phyloP scores from a whole-genome alignment of 2,888 invertebrate species.

The Microplitis deprimator region DNA sequence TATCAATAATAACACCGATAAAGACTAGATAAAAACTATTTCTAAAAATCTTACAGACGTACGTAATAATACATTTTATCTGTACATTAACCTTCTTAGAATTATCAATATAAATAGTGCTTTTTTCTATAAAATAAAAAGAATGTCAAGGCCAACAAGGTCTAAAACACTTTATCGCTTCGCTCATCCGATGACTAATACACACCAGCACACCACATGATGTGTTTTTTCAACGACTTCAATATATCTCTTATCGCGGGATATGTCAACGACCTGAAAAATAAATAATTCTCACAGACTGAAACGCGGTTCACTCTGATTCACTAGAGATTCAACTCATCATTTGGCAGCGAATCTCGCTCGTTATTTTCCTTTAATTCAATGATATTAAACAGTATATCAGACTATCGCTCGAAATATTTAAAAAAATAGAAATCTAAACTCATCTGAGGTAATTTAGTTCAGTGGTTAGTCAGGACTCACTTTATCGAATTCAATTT shows the following conservation, averaged over 20 bases:
- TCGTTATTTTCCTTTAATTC: neutral
- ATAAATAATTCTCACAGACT: conserved; percentile 10
- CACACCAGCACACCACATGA: neutral
- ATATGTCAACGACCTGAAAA: conserved; percentile 23
- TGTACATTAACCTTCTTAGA: conserved; percentile 21
- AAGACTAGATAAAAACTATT: too few species aligned
- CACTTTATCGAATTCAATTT: conserved; percentile 49
- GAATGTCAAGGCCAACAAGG: conserved; percentile 35
- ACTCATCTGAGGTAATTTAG: neutral
- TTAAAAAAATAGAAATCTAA: neutral
- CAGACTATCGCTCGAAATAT: conserved; percentile 1
- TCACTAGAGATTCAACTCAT: neutral
- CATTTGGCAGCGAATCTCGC: neutral
- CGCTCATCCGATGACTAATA: conserved; percentile 20
- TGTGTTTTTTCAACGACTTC: neutral
- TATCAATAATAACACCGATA: too few species aligned
- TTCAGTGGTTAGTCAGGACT: neutral
- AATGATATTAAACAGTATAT: neutral
- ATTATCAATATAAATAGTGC: conserved; percentile 10
- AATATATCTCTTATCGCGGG: conserved; percentile 24
- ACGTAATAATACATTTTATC: neutral
- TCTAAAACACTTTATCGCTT: conserved; percentile 22
- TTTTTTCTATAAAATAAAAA: conserved; percentile 13
- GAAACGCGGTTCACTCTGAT: neutral
- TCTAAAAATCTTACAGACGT: neutral